Evolutionary conservation across 2,888 invertebrate species (phyloP).

Genomic region (Heteropelma amictum): DNA sequence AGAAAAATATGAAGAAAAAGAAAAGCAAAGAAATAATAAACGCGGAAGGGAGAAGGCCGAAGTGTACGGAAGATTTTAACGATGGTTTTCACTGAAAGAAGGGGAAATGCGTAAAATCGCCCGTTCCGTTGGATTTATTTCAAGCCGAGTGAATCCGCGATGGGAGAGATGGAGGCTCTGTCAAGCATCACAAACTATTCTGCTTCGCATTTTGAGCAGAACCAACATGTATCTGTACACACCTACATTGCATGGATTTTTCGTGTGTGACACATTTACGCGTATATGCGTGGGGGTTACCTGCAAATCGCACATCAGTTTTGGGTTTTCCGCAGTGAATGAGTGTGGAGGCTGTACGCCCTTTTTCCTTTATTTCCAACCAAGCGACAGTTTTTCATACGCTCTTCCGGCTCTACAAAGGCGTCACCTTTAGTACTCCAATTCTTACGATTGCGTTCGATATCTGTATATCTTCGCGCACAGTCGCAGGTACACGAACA

Average conservation of each 20-base stretch:
- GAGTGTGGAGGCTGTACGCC: neutral
- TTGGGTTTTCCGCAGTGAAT: neutral
- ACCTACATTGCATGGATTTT: too few relatives aligned
- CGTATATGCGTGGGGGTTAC: neutral
- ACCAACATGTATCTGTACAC: neutral
- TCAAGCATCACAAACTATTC: slow-evolving; percentile 16
- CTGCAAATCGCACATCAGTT: neutral
- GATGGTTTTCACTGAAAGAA: neutral
- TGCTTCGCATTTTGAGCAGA: neutral
- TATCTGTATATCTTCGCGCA: too few relatives aligned
- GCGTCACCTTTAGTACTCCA: too few relatives aligned
- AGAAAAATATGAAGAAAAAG: neutral
- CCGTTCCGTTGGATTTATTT: slow-evolving; percentile 41
- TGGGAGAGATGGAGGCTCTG: slow-evolving; percentile 38
- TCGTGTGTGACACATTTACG: neutral
- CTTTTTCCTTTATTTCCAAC: slow-evolving; percentile 7
- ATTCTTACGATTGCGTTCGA: too few relatives aligned
- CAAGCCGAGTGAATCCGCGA: slow-evolving; percentile 37
- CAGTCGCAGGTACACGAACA: too few relatives aligned
- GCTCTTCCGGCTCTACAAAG: too few relatives aligned
- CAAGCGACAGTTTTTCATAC: too few relatives aligned
- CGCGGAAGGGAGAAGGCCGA: slow-evolving; percentile 7
- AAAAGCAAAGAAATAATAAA: neutral
- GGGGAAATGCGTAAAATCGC: slow-evolving; percentile 25
- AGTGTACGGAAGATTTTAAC: slow-evolving; percentile 7